These are phyloP conservation scores for Drosophila limbata DNA, from an alignment of 2,888 invertebrate genomes.

Conservation along the genomic window DNA sequence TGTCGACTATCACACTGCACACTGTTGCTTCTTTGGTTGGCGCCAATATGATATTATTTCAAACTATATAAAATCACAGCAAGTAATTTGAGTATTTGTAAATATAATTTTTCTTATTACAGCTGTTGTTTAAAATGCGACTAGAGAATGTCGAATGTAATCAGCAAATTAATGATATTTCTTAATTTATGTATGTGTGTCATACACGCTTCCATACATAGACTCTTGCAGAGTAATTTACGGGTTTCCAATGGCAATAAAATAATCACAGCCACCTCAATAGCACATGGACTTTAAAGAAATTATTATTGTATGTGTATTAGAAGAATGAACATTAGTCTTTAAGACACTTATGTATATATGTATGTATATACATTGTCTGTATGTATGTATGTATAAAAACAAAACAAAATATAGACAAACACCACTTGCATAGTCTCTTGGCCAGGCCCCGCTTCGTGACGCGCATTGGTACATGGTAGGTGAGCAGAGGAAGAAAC, in stretches of 20 bases:
- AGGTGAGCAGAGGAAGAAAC: constrained; percentile 24
- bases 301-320: not conserved
- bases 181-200: not conserved
- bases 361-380: not conserved
- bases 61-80: not conserved
- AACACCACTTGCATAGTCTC: constrained; percentile 73
- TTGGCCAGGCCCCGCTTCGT: constrained; percentile 67
- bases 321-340: not conserved
- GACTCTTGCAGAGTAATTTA: not conserved
- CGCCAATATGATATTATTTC: constrained; percentile 17
- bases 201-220: not conserved
- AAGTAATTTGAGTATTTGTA: not conserved
- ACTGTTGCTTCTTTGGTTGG: constrained; percentile 3
- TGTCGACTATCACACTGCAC: not conserved
- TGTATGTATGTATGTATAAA: not conserved
- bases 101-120: not conserved
- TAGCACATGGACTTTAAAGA: not conserved
- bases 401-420: constrained; percentile 49
- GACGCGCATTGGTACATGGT: constrained; percentile 45
- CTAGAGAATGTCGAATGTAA: not conserved
- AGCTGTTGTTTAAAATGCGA: not conserved
- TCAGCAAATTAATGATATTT: not conserved
- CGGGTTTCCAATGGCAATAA: not conserved
- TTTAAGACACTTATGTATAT: not conserved
- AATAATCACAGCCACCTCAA: not conserved